phyloP scores from a whole-genome alignment of 2,113 vertebrate genomes.

The Chaetodon auriga region DNA sequence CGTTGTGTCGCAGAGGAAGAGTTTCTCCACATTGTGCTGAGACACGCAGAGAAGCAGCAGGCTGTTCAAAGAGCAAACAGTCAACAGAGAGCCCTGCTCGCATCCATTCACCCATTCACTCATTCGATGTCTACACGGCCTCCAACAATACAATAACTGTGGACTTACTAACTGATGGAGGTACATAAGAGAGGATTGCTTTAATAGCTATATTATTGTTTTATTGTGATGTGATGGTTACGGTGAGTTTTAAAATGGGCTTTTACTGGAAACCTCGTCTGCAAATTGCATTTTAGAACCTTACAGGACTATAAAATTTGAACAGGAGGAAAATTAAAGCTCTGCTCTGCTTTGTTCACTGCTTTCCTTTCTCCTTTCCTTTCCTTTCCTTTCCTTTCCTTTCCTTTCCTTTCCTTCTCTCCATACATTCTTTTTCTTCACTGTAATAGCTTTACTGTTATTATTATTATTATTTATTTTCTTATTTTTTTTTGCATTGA shows the following conservation, averaged over 20 bases:
- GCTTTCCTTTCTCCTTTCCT: neutral
- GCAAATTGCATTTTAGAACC: neutral
- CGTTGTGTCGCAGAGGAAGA: neutral
- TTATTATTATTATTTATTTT: neutral
- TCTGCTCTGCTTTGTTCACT: neutral
- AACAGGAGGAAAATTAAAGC: neutral
- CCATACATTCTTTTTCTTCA: neutral
- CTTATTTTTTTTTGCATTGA: constrained; percentile 15
- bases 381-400: neutral
- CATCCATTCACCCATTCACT: neutral
- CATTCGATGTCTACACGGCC: constrained; percentile 6
- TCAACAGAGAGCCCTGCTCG: neutral
- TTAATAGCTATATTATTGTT: constrained; percentile 5
- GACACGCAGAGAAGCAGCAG: neutral
- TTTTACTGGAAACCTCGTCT: constrained; percentile 12
- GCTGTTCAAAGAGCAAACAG: neutral
- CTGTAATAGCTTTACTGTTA: neutral
- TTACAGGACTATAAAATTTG: neutral
- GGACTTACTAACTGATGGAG: neutral
- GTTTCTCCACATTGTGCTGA: constrained; percentile 7
- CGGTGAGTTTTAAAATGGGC: constrained; percentile 25
- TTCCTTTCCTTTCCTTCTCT: neutral
- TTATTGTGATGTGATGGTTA: constrained; percentile 14
- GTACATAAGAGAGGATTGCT: no score
- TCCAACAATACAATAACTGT: constrained; percentile 10